Evolutionary conservation across 2,888 invertebrate species (phyloP), one percentile per base, ranked within the genome.

Genomic region (Biston betularia): DNA sequence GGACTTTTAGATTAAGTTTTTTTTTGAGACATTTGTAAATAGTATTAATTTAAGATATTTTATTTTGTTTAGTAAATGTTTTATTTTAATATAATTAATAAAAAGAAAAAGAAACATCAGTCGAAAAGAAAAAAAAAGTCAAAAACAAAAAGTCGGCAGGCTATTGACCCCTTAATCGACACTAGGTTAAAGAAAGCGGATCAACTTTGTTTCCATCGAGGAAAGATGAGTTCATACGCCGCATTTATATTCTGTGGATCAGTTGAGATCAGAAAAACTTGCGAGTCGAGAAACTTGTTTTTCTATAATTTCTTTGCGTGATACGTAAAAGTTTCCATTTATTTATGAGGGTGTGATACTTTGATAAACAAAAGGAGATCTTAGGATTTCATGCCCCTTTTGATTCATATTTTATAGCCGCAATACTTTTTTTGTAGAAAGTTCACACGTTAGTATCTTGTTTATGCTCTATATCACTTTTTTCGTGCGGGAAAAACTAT

Each of bases 211-310:
- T 58, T 42, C 40, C 24, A 2, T 5, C n/a, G 24, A 14, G 38
- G 15, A 46, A 55, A 58, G 42, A 62, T 66, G 63, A 63, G 58
- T 59, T 66, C 40, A 56, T 55, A 50, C 35, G 11, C 42, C 60
- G 42, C 65, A 69, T 63, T 69, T 66, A 63, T 69, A 69, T 69
- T 69, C 65, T 24, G 57, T 45, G 60, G 65, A 69, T 69, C 63
- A 66, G 59, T 54, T 53, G 53, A 56, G 55, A 15, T 63, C 57
- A 55, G 49, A 62, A 66, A 65, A 67, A 67, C 49, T 63, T 63
- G 53, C 35, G 14, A 54, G 46, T 12, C 50, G 46, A 8, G 58
- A 53, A 45, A 44, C 44, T 59, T 50, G 42, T 63, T 59, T 55
- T 59, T 63, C 58, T 66, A 49, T 62, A 53, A 35, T 62, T 52